Evolutionary conservation across 2,888 invertebrate genomes (phyloP), one percentile per base, ranked within the genome.

Genomic region (Crocallis elinguaria): DNA sequence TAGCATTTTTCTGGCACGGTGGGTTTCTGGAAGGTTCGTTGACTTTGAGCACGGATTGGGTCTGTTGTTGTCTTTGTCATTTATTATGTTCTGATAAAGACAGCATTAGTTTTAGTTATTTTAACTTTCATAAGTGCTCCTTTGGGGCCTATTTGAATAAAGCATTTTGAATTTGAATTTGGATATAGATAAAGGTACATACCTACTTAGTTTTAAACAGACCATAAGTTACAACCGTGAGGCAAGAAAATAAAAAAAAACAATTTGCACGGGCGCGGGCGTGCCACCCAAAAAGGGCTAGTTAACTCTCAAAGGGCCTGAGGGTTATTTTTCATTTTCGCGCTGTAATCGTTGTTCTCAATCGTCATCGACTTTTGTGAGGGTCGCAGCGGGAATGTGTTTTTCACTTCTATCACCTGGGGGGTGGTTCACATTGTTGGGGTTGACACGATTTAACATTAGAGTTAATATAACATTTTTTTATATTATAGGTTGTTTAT

Each of bases 221-320:
- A 3, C 4, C 23, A 7, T 6, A 6, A 25, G 3, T 7, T n/a
- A 8, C 1, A 8, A 14, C 13, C 8, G 14, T 6, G 1, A 36
- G 2, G 36, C 19, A 19, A 11, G 23, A 13, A 13, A 42, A n/a
- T 16, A 11, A 39, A 21, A 39, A 21, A 39, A 27, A 9, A 16
- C 11, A 17, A 39, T 33, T 38, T 33, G 8, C 52, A 33, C 45
- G 44, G 32, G 12, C 29, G 29, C 45, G 44, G 32, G 12, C 29
- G 29, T 32, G 29, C 36, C 43, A 37, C 6, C 16, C 14, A 12
- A 52, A 41, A 50, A 51, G 44, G 49, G 56, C 17, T 59, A 49
- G 60, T 62, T 55, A 55, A 51, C 43, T 39, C 43, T 51, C 46
- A 50, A 52, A 54, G 25, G 43, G 36, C 37, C 41, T 35, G n/a